Percentiles rank a stretch among this genome's conserved stretches.
phyloP scores from a whole-genome alignment of 2,113 vertebrate species.

The Gulo gulo region DNA sequence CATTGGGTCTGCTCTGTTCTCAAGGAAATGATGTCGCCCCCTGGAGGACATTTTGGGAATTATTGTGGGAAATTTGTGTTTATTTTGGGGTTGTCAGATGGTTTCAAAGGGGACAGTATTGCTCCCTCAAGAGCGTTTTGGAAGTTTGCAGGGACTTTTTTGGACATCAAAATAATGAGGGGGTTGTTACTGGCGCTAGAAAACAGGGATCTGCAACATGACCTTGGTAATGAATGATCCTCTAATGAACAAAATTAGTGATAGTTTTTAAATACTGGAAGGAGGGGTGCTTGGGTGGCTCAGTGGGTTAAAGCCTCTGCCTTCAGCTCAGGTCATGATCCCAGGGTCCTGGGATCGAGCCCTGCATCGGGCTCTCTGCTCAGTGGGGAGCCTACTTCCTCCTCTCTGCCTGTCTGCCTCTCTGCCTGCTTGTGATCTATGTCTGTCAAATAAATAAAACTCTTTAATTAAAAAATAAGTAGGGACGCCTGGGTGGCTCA shows the following conservation, averaged over 20 bases:
- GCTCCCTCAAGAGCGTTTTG: neutral
- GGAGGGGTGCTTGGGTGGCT: neutral
- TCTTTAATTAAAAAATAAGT: too few relatives aligned
- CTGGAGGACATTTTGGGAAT: conserved; percentile 32
- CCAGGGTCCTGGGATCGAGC: too few relatives aligned
- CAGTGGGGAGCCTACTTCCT: too few relatives aligned
- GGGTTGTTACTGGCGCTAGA: neutral
- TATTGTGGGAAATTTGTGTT: neutral
- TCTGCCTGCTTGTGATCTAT: too few relatives aligned
- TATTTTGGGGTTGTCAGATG: neutral
- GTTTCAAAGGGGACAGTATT: neutral
- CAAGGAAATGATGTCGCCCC: conserved; percentile 32
- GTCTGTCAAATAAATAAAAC: too few relatives aligned
- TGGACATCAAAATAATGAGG: neutral
- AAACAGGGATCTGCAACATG: neutral
- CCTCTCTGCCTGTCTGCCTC: too few relatives aligned
- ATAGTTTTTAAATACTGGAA: neutral
- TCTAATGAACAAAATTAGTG: neutral
- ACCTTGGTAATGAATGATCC: neutral
- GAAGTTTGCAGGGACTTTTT: neutral
- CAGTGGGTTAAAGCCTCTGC: too few relatives aligned
- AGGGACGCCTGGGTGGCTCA: too few relatives aligned
- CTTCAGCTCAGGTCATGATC: too few relatives aligned
- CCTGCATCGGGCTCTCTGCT: too few relatives aligned
- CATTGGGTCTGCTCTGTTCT: neutral